Evolutionary conservation across 2,888 invertebrate species (phyloP), one percentile per base, ranked within the genome.

Genomic region (Liposcelis brunnea): DNA sequence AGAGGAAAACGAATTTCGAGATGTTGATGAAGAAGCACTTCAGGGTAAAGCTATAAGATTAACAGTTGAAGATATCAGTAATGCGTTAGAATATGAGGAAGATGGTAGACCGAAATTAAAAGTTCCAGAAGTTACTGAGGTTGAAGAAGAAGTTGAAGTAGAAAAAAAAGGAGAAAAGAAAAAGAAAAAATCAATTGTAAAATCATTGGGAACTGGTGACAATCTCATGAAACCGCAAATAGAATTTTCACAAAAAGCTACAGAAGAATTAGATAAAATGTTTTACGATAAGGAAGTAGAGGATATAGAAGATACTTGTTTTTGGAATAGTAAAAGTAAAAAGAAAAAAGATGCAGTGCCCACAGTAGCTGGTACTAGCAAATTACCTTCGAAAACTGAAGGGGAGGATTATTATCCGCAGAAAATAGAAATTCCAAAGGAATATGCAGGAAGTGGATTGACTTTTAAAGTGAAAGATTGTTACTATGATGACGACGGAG

Each of bases 401-500:
- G n/a, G 10, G 32, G 19, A 19, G 4, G 16, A 12, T 18, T 8
- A 19, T 7, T 40, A 40, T 21, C 40, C 40, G 10, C 15, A 14
- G 5, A 40, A 40, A 19, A 40, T 40, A 18, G 19, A 14, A 19
- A 19, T 40, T 14, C 40, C 40, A 16, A 6, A 19, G 19, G 16
- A 19, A 16, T 19, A 40, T 16, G 10, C 7, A 5, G 40, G 40
- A 6, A 40, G 16, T 40, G 40, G 40, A 40, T 6, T 16, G 19
- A 18, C 19, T n/a, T 40, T 40, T 19, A 16, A 40, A 21, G 19
- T 40, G 3, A 40, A 40, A 18, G 40, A 40, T 40, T 40, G 40
- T 40, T 40, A 18, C 16, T 40, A 40, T 15, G 40, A 40, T 18
- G 40, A 40, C 19, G 16, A 40, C 18, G 40, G 40, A 3, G 40